Evolutionary conservation across 2,888 invertebrate species (phyloP), one percentile per base, ranked within the genome.

Genomic region (Sicus ferrugineus): DNA sequence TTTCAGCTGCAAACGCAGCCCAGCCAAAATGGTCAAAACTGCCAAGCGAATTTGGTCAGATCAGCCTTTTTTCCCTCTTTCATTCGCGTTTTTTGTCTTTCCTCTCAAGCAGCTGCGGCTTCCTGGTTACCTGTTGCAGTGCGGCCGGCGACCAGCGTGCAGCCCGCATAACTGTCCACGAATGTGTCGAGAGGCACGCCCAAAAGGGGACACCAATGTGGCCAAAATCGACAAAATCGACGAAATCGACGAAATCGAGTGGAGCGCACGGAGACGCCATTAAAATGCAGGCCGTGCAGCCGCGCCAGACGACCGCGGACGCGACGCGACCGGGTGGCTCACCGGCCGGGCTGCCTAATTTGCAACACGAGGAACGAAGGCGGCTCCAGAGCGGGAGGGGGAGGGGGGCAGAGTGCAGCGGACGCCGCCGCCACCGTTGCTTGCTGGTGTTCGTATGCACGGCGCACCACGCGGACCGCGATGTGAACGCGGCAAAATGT

Each of bases 141-240:
- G 54, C 19, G 11, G n/a, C n/a, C n/a, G n/a, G n/a, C n/a, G 52
- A 3, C 26, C 38, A 54, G 19, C 46, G 16, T 30, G 42, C 34
- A 19, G 7, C 58, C 23, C 21, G 28, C 58, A 31, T 67, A 67
- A 67, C 67, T 67, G 67, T 67, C 67, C 58, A 19, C 48, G 50
- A 67, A 67, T 67, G 59, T 67, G 67, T 66, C 28, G 54, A 56
- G 56, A 54, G 56, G 56, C 65, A 42, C 65, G 56, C 65, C 65
- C 65, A 66, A 64, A 54, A 56, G 65, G 28, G 52, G 56, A 34
- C 65, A 38, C 34, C 9, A 54, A 65, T 54, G 34, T 52, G 52
- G 52, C 50, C 21, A 21, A 54, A 54, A 56, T 21, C 54, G 28
- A 66, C n/a, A n/a, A n/a, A n/a, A n/a, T 21, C 65, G 31, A 54